phyloP scores from a whole-genome alignment of 1,140 invertebrate genomes.

The Lepidotrigona ventralis region DNA sequence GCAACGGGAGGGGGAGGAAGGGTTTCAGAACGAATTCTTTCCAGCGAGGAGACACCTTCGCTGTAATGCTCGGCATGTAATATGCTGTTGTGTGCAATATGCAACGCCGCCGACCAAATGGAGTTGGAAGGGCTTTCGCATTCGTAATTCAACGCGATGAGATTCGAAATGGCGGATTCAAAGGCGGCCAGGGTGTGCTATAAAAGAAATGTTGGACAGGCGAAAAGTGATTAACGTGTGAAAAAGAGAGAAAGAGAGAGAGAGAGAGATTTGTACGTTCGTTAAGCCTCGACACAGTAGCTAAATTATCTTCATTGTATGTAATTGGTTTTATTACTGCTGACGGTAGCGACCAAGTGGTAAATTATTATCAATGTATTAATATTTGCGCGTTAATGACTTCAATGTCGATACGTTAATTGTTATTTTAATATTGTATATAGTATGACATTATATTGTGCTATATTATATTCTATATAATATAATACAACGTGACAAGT shows the following conservation, averaged over 20 bases:
- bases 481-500: too few species aligned
- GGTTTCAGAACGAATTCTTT: slow-evolving; percentile 37
- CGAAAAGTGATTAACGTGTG: neutral
- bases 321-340: neutral
- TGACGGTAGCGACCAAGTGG: neutral
- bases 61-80: slow-evolving; percentile 33
- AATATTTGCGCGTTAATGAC: neutral
- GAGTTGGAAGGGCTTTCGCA: slow-evolving; percentile 20
- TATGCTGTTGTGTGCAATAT: slow-evolving; percentile 40
- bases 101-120: slow-evolving; percentile 18
- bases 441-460: neutral
- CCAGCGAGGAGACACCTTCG: slow-evolving; percentile 19
- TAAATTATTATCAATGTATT: neutral
- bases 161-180: slow-evolving; percentile 24
- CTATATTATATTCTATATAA: too few species aligned
- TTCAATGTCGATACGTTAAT: neutral
- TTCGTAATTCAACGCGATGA: slow-evolving; percentile 36
- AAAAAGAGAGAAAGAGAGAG: slow-evolving; percentile 1
- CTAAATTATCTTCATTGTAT: neutral
- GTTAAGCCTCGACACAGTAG: neutral
- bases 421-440: neutral
- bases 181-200: neutral
- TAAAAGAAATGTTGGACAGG: neutral
- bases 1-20: neutral
- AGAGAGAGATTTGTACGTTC: neutral